These are phyloP conservation scores for Atrina japonica DNA, from an alignment of 2,888 invertebrate genomes.

Conservation along the genomic window DNA sequence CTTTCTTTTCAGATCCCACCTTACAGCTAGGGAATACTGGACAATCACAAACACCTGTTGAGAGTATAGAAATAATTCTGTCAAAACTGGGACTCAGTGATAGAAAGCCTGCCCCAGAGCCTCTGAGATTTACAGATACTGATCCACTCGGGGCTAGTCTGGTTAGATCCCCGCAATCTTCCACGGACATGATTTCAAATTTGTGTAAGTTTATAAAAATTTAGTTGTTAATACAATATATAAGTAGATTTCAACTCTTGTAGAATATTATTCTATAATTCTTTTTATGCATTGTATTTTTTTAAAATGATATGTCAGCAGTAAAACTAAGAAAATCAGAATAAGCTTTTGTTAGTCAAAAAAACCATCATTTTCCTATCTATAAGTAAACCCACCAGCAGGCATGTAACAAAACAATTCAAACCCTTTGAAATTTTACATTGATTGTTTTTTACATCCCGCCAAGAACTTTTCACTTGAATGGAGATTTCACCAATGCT, in stretches of 20 bases:
- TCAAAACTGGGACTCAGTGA: slow-evolving; percentile 80
- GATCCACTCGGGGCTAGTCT: slow-evolving; percentile 83
- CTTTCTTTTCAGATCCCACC: slow-evolving; percentile 17
- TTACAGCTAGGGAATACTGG: slow-evolving; percentile 14
- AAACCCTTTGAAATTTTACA: no score
- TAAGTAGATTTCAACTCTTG: neutral
- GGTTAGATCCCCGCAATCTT: slow-evolving; percentile 36
- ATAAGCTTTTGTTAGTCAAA: no score
- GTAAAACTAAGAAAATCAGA: no score
- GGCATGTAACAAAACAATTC: no score
- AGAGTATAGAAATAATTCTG: slow-evolving; percentile 54
- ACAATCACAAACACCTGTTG: slow-evolving; percentile 34
- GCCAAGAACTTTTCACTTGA: no score
- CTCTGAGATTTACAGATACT: slow-evolving; percentile 81
- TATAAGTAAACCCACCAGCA: no score
- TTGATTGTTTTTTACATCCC: no score
- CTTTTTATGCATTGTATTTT: neutral
- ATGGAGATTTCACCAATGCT: no score
- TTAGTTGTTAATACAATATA: neutral
- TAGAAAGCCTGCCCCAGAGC: slow-evolving; percentile 80
- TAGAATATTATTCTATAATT: neutral
- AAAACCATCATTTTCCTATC: no score
- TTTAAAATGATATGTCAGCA: no score
- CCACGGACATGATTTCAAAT: slow-evolving; percentile 39
- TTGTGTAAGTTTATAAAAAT: slow-evolving; percentile 38